Evolutionary conservation across 2,888 invertebrate genomes (phyloP), one percentile per base, ranked within the genome.

Genomic region (Octonoba sinensis): DNA sequence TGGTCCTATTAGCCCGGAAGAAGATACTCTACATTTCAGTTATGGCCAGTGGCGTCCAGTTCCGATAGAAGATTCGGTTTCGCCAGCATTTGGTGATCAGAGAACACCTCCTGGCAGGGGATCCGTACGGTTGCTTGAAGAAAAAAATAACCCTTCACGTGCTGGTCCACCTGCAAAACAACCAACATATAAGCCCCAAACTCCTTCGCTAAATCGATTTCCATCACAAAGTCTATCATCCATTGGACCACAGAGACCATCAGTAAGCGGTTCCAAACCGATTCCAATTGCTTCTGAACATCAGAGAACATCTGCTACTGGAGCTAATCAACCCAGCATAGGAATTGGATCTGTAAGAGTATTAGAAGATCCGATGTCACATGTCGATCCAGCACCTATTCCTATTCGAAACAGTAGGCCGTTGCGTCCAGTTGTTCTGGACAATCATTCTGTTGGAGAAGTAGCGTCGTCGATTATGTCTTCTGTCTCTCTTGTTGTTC

Each of bases 391-490:
- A 3, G 20, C 18, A 3, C 74, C 74, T 1, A 56, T 69, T 46
- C 75, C 72, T 4, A 36, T 36, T 1, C 49, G 65, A 3, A 73
- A 54, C 8, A 49, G 67, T 12, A 27, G 56, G 15, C 69, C 69
- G 13, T 56, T 54, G 11, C 16, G 54, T 18, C 46, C 62, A 13
- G 46, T 67, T 20, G 49, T 74, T 13, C 24, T 56, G 22, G 56
- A 70, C 13, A 46, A 22, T 11, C 18, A 54, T 13, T 27, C 71
- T 11, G 49, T 59, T 1, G 66, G 51, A 51, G 72, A 72, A 1
- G 79, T 73, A 3, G 71, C 82, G 0, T 76, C 81, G 12, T 74
- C 82, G 20, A 76, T 82, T 20, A 71, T 76, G 75, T 76, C 82
- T 1, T 82, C 71, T 3, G 82, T 82, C 1, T 76, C 76, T 13